Conservation (phyloP, 2,888 invertebrate genomes). For the Helleia helle region DNA sequence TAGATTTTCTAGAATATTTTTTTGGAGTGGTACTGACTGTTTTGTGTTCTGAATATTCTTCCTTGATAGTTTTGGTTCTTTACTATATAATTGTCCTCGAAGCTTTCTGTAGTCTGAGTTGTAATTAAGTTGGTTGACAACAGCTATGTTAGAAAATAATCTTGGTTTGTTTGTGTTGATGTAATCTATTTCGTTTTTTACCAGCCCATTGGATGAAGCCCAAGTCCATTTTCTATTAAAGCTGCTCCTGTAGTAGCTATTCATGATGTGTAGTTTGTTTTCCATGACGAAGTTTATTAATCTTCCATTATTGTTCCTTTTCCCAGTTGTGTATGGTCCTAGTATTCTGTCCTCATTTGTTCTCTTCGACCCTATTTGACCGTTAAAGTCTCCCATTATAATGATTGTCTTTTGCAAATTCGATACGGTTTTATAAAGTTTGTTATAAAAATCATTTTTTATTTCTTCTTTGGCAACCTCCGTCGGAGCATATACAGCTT, state of each 20-base stretch:
- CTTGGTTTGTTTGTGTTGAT: conserved; percentile 18
- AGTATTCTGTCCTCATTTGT: conserved; percentile 16
- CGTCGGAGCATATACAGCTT: conserved; percentile 18
- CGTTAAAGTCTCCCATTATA: conserved; percentile 20
- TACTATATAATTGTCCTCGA: neutral
- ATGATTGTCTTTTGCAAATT: conserved; percentile 12
- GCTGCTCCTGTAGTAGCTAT: conserved; percentile 17
- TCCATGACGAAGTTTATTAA: conserved; percentile 17
- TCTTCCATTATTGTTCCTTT: conserved; percentile 22
- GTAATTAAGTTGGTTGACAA: conserved; percentile 11
- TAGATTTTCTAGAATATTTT: neutral
- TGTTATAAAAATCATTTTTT: conserved; percentile 13
- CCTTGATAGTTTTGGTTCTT: conserved; percentile 7
- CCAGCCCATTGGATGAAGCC: conserved; percentile 18
- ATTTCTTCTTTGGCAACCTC: conserved; percentile 11
- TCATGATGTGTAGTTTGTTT: conserved; percentile 15
- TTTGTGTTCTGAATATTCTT: conserved; percentile 6
- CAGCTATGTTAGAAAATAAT: conserved; percentile 11
- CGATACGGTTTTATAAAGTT: conserved; percentile 1
- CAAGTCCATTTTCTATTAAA: conserved; percentile 21
- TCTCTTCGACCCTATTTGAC: conserved; percentile 15
- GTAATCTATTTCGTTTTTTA: conserved; percentile 21
- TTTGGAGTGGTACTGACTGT: conserved; percentile 2
- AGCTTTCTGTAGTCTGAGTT: conserved; percentile 8
- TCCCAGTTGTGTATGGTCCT: conserved; percentile 15